These are phyloP conservation scores for Dione vanillae DNA, from an alignment of 2,888 invertebrate species.

Conservation along the genomic window DNA sequence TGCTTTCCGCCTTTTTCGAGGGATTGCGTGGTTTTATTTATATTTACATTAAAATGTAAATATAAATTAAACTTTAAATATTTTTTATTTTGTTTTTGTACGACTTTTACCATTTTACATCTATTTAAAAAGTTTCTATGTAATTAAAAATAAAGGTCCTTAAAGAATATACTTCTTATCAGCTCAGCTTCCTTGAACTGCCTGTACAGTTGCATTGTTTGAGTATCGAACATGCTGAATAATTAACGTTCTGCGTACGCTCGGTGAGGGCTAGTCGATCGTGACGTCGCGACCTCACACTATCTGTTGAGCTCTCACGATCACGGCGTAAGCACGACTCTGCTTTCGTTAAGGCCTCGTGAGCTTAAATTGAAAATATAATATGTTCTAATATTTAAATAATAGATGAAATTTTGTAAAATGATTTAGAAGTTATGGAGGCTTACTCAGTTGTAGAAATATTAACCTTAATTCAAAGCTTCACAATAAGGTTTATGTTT, in stretches of 20 bases:
- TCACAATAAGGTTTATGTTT: too few species aligned
- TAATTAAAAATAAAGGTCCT: neutral
- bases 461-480: too few species aligned
- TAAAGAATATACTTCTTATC: constrained; percentile 1
- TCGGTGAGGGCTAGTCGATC: constrained; percentile 58
- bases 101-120: too few species aligned
- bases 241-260: constrained; percentile 52
- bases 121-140: too few species aligned
- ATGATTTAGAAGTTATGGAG: too few species aligned
- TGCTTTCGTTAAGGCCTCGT: constrained; percentile 64
- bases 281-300: constrained; percentile 77
- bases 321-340: constrained; percentile 73
- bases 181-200: neutral
- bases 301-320: constrained; percentile 80
- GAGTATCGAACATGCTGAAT: constrained; percentile 52
- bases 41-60: too few species aligned
- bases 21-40: too few species aligned
- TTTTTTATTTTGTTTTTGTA: too few species aligned
- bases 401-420: neutral
- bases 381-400: constrained; percentile 15
- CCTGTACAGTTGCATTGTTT: constrained; percentile 37
- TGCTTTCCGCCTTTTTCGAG: too few species aligned
- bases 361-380: constrained; percentile 8
- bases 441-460: too few species aligned
- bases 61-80: too few species aligned